A percentile compares a stretch with the other conserved stretches of the same genome.
phyloP scores from a whole-genome alignment of 37 sponge, comb jelly and placozoan species.

The Spongia lamella region DNA sequence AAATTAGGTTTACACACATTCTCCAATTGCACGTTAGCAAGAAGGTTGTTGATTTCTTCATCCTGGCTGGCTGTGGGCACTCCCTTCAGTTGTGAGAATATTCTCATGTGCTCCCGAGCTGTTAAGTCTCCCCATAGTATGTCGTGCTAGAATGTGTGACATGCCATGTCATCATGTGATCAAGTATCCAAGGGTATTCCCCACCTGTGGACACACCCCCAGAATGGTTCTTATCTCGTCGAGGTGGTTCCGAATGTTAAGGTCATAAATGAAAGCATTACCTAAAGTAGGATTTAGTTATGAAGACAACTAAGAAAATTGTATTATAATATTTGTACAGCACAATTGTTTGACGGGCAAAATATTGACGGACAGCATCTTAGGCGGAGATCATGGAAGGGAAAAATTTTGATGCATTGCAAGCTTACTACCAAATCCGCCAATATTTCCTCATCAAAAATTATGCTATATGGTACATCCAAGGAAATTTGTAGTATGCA shows the following conservation, averaged over 20 bases:
- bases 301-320: background rate
- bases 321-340: background rate
- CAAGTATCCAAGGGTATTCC: no score
- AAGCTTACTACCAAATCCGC: no score
- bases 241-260: slow-evolving; percentile 57
- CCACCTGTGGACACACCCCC: slow-evolving; percentile 84
- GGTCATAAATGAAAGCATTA: slow-evolving; percentile 69
- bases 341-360: no score
- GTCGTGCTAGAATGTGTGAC: slow-evolving; percentile 47
- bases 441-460: no score
- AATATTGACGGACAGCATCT: no score
- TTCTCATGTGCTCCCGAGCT: slow-evolving; percentile 71
- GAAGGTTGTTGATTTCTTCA: slow-evolving; percentile 48
- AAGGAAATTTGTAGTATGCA: no score
- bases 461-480: no score
- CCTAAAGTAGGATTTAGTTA: slow-evolving; percentile 20
- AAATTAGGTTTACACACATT: slow-evolving; percentile 39
- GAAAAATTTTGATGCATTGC: no score
- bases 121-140: slow-evolving; percentile 82
- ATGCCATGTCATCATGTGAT: background rate
- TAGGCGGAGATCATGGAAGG: no score
- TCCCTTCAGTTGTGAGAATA: slow-evolving; percentile 68
- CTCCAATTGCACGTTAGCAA: slow-evolving; percentile 61
- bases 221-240: slow-evolving; percentile 63
- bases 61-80: slow-evolving; percentile 31